phyloP scores from a whole-genome alignment of 2,888 invertebrate species.

The Smittia sp. region DNA sequence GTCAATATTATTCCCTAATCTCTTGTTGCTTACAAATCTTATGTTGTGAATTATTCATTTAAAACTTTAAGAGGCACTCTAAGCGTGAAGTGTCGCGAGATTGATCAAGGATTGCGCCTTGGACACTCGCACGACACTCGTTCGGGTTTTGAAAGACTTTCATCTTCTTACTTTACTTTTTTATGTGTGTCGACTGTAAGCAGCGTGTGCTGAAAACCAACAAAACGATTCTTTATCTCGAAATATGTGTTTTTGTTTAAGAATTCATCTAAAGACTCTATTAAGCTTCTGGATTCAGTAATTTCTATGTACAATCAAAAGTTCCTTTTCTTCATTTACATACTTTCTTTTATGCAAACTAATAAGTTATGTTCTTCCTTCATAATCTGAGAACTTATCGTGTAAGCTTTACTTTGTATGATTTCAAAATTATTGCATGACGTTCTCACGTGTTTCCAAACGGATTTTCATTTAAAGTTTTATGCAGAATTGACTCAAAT shows the following conservation, averaged over 20 bases:
- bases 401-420: neutral
- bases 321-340: neutral
- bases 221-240: neutral
- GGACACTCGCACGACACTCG: neutral
- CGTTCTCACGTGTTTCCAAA: neutral
- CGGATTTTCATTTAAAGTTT: neutral
- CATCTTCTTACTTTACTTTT: conserved; percentile 5
- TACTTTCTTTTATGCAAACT: neutral
- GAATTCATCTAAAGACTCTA: conserved; percentile 20
- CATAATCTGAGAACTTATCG: neutral
- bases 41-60: conserved; percentile 17
- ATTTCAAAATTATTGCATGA: conserved; percentile 8
- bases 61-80: conserved; percentile 38
- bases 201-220: conserved; percentile 35
- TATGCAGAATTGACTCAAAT: neutral
- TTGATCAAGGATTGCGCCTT: neutral
- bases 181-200: conserved; percentile 26
- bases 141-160: conserved; percentile 17
- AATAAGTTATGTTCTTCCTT: neutral
- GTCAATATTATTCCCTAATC: neutral
- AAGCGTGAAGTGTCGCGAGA: conserved; percentile 9
- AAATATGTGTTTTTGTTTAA: neutral
- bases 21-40: neutral
- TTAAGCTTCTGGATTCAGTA: neutral
- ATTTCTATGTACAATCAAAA: conserved; percentile 20